Conservation (phyloP, 2,113 vertebrate species). For the Ciconia stormi region DNA sequence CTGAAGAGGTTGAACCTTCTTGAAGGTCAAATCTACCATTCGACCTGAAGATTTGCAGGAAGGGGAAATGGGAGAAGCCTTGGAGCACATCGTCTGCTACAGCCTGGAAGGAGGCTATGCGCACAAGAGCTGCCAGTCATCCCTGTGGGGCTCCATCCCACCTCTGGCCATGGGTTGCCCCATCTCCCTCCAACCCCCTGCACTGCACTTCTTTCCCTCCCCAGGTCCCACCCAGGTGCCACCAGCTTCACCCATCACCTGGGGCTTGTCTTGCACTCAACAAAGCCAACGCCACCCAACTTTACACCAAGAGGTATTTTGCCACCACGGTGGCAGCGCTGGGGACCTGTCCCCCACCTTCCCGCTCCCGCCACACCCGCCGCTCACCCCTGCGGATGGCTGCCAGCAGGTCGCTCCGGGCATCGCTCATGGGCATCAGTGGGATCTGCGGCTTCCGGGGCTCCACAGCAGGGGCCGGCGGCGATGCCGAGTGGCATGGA, state of each 20-base stretch:
- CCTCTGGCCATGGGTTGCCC: accelerated
- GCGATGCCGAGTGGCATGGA: conserved; percentile 70
- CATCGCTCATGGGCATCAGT: conserved; percentile 90
- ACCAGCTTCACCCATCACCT: not conserved
- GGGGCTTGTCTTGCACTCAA: accelerated
- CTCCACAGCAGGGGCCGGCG: conserved; percentile 45
- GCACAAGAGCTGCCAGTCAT: accelerated
- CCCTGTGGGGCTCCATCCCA: accelerated
- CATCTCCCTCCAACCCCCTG: not conserved
- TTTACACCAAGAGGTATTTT: not conserved
- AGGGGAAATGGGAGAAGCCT: accelerated
- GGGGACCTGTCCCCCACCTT: not conserved
- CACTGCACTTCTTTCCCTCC: accelerated
- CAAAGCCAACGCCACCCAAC: accelerated
- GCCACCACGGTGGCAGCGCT: accelerated
- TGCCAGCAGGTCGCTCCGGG: conserved; percentile 89
- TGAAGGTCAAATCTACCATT: not conserved
- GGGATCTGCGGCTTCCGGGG: conserved; percentile 81
- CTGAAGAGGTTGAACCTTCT: not conserved
- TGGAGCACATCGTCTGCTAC: not conserved
- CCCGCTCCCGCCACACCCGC: accelerated
- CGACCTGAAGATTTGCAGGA: not conserved
- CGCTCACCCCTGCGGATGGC: conserved; percentile 87
- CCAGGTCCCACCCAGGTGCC: not conserved
- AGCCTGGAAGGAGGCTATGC: accelerated